Conservation (phyloP, 2,888 invertebrate species). For the Boloria euphrosyne region DNA sequence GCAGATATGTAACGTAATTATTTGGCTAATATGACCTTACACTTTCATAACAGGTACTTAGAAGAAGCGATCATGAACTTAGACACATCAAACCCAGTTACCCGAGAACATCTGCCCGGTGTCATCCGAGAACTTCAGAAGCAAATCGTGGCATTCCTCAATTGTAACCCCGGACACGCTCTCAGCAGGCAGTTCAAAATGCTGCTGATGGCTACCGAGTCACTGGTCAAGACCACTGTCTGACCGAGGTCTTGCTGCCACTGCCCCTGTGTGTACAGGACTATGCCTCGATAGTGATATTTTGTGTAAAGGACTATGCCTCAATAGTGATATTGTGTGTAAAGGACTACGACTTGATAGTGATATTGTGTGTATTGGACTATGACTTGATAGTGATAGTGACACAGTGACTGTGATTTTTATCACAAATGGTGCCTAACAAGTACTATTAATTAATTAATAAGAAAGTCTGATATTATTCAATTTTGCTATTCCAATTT, state of each 20-base stretch:
- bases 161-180: constrained; percentile 85
- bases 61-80: constrained; percentile 93
- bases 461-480: constrained; percentile 17
- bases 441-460: constrained; percentile 3
- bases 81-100: constrained; percentile 88
- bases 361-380: constrained; percentile 19
- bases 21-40: too few species aligned
- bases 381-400: constrained; percentile 13
- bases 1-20: background rate
- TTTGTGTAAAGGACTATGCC: background rate
- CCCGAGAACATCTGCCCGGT: constrained; percentile 90
- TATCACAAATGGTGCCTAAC: background rate
- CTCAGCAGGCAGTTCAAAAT: constrained; percentile 85
- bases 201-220: constrained; percentile 87
- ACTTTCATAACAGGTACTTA: constrained; percentile 85
- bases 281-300: constrained; percentile 2
- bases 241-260: constrained; percentile 51
- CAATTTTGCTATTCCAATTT: background rate
- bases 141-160: constrained; percentile 87
- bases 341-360: background rate
- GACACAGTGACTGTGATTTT: constrained; percentile 9
- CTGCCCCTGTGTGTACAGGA: constrained; percentile 30
- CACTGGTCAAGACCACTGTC: constrained; percentile 69
- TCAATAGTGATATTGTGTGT: background rate
- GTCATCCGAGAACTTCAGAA: constrained; percentile 89